phyloP scores from a whole-genome alignment of 1,140 invertebrate genomes.

The Meloidogyne floridensis region DNA sequence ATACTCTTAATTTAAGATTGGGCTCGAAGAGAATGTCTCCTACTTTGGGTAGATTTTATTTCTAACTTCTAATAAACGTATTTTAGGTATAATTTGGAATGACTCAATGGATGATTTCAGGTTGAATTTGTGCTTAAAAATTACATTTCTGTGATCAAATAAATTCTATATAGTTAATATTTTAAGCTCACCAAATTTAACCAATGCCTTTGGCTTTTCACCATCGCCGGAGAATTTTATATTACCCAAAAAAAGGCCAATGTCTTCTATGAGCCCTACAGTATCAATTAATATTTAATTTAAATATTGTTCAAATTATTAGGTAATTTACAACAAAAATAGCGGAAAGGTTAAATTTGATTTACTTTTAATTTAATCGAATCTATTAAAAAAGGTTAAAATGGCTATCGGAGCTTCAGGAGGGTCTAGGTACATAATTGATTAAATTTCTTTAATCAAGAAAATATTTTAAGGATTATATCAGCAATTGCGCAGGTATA shows the following conservation, averaged over 20 bases:
- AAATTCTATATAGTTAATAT: background rate
- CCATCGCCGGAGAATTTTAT: conserved; percentile 79
- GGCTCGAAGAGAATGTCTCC: conserved; percentile 70
- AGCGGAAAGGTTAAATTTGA: conserved; percentile 72
- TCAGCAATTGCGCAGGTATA: conserved; percentile 36
- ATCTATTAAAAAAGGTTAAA: conserved; percentile 49
- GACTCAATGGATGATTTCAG: conserved; percentile 90
- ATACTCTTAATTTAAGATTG: conserved; percentile 72
- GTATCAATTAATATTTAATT: background rate
- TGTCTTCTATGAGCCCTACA: conserved; percentile 85
- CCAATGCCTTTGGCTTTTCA: conserved; percentile 78
- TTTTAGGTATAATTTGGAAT: conserved; percentile 80
- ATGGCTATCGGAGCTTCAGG: conserved; percentile 76
- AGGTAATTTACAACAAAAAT: conserved; percentile 75
- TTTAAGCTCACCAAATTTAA: conserved; percentile 61
- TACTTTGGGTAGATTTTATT: conserved; percentile 71
- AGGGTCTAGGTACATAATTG: conserved; percentile 26
- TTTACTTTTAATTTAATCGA: background rate
- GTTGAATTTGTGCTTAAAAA: background rate
- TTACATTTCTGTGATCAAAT: background rate
- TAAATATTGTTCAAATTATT: background rate
- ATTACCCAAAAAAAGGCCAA: conserved; percentile 76
- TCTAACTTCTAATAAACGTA: background rate
- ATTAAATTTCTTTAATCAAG: background rate
- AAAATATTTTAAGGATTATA: conserved; percentile 33